These are phyloP conservation scores for Carpatolechia fugitivella DNA, from an alignment of 2,888 invertebrate species.

Conservation along the genomic window DNA sequence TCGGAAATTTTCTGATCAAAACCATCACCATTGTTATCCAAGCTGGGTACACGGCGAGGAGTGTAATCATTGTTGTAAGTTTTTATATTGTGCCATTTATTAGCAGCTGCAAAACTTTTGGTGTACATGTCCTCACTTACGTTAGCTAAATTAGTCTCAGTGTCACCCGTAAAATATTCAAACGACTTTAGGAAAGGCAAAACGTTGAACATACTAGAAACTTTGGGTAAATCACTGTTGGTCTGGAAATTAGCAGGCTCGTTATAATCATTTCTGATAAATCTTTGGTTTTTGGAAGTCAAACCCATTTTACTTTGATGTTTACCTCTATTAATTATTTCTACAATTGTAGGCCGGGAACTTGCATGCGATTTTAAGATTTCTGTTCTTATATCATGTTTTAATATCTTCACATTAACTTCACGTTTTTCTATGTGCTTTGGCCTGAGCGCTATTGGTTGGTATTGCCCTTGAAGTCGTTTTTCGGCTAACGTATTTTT, in stretches of 20 bases:
- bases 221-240: conserved; percentile 32
- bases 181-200: conserved; percentile 60
- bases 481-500: conserved; percentile 41
- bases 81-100: conserved; percentile 68
- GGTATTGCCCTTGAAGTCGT: conserved; percentile 29
- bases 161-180: conserved; percentile 43
- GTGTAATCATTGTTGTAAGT: conserved; percentile 33
- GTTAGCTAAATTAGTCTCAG: conserved; percentile 22
- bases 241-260: conserved; percentile 6
- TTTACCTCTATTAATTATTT: conserved; percentile 52
- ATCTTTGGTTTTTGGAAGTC: not conserved
- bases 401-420: conserved; percentile 55
- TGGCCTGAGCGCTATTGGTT: not conserved
- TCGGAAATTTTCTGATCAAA: conserved; percentile 35
- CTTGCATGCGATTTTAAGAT: conserved; percentile 51
- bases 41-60: not conserved
- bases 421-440: conserved; percentile 30
- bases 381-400: conserved; percentile 47
- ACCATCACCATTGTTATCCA: conserved; percentile 6
- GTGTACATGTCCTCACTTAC: conserved; percentile 42
- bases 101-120: conserved; percentile 46
- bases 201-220: conserved; percentile 42
- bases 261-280: conserved; percentile 22
- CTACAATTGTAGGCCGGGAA: conserved; percentile 45
- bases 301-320: conserved; percentile 20